Percentiles rank a stretch among this genome's conserved stretches.
These are phyloP conservation scores for Phylloscopus trochiloides DNA, from an alignment of 2,113 vertebrate species.

Conservation along the genomic window DNA sequence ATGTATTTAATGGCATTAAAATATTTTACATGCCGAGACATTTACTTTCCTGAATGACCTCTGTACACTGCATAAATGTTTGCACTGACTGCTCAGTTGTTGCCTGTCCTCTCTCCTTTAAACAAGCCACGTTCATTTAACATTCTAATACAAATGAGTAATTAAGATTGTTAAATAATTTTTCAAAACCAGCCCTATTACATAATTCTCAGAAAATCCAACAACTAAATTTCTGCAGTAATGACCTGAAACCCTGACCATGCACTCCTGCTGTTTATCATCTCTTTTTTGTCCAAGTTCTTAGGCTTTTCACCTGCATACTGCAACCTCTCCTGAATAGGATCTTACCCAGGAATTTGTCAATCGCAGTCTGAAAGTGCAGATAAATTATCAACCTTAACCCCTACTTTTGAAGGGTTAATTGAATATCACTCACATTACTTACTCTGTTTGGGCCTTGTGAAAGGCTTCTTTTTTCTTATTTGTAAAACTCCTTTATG, in stretches of 20 bases:
- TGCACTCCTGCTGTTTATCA: background rate
- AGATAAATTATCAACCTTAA: background rate
- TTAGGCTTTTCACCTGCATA: background rate
- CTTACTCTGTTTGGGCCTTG: background rate
- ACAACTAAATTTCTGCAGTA: background rate
- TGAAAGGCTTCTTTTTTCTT: background rate
- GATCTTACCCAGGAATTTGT: background rate
- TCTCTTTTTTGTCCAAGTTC: background rate
- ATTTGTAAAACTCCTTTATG: background rate
- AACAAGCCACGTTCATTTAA: background rate
- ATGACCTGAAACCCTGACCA: background rate
- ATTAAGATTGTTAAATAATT: background rate
- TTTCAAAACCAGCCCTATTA: background rate
- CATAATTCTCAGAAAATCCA: background rate
- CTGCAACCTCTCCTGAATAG: background rate
- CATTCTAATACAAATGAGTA: background rate
- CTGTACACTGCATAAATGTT: background rate
- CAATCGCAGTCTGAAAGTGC: background rate
- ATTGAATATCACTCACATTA: background rate
- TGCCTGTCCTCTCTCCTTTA: background rate
- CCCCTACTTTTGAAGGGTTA: background rate
- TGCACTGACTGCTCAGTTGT: background rate
- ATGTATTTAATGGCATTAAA: conserved; percentile 30
- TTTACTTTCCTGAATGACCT: conserved; percentile 14
- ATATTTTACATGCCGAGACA: conserved; percentile 9